These are phyloP conservation scores for Leptopilina drosophilae DNA, from an alignment of 2,888 invertebrate genomes.

Conservation along the genomic window DNA sequence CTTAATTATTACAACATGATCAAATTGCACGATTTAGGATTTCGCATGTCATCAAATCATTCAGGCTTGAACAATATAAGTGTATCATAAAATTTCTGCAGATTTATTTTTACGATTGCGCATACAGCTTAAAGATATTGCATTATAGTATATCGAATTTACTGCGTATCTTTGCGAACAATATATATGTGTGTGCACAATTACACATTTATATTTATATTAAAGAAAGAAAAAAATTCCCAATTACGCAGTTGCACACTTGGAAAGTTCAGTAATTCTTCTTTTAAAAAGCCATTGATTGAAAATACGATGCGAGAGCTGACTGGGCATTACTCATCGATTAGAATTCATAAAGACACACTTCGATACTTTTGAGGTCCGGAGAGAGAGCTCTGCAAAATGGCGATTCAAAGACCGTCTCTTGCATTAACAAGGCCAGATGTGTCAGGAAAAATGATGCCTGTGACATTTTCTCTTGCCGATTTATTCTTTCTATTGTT, in stretches of 20 bases:
- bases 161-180: constrained; percentile 23
- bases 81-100: constrained; percentile 33
- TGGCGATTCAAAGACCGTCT: constrained; percentile 31
- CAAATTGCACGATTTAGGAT: constrained; percentile 32
- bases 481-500: not conserved
- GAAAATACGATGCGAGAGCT: constrained; percentile 29
- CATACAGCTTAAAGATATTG: constrained; percentile 20
- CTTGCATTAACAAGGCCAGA: constrained; percentile 38
- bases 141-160: constrained; percentile 32
- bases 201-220: not conserved
- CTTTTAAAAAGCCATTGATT: constrained; percentile 44
- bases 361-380: constrained; percentile 58
- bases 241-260: constrained; percentile 25
- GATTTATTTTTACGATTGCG: constrained; percentile 31
- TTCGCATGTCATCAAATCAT: constrained; percentile 33
- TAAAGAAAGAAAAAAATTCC: not conserved
- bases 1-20: constrained; percentile 25
- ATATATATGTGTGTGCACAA: not conserved
- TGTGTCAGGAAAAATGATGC: constrained; percentile 39
- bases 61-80: constrained; percentile 27
- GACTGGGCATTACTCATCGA: constrained; percentile 54
- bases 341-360: constrained; percentile 60
- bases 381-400: constrained; percentile 43
- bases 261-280: constrained; percentile 11
- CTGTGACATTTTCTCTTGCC: constrained; percentile 24